Conservation (phyloP, 2,113 vertebrate species). For the Pica pica region DNA sequence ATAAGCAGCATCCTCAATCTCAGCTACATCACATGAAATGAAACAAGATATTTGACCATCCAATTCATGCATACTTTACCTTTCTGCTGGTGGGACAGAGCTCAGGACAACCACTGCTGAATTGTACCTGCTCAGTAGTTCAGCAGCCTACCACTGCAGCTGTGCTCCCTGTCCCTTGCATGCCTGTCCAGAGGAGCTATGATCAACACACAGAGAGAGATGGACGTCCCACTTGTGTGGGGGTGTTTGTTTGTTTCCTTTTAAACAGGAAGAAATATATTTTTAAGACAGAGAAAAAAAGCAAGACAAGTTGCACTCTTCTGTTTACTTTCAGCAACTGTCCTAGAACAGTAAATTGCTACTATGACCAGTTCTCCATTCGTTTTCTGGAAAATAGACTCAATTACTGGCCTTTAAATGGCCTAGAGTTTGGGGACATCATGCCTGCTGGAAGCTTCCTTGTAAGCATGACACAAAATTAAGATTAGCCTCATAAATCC, state of each 20-base stretch:
- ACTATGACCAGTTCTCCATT: not conserved
- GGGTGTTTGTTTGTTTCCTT: not conserved
- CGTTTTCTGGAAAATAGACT: not conserved
- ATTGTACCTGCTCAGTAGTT: not conserved
- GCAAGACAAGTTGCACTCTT: not conserved
- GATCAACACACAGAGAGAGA: not conserved
- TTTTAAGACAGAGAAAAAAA: not conserved
- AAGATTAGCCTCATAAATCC: not conserved
- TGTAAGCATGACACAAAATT: not conserved
- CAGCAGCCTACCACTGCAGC: not conserved
- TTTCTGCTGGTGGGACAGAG: not conserved
- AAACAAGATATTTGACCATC: not conserved
- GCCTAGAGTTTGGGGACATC: not conserved
- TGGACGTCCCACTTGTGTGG: not conserved
- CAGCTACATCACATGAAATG: not conserved
- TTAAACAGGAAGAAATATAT: not conserved
- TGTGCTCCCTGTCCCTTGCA: not conserved
- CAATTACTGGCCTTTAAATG: not conserved
- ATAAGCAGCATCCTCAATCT: not conserved
- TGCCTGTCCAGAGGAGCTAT: not conserved
- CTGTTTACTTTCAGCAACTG: not conserved
- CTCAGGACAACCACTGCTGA: not conserved
- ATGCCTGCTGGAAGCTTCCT: not conserved
- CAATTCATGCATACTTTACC: not conserved
- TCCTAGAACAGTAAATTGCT: not conserved